These are phyloP conservation scores for Amphipoea oculea DNA, from an alignment of 2,888 invertebrate genomes.

Conservation along the genomic window DNA sequence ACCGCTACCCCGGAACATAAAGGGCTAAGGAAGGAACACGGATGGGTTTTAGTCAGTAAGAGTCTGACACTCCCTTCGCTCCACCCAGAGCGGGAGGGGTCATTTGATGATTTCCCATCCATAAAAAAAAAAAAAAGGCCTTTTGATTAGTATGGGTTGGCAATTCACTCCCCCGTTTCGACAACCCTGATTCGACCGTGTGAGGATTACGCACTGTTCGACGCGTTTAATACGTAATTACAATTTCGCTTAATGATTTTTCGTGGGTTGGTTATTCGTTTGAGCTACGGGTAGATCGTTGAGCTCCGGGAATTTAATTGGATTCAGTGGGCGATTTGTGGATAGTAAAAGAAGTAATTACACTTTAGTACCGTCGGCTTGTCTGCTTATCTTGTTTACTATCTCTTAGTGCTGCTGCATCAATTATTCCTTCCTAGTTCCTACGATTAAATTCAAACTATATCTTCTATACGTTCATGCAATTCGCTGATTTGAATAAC, in stretches of 20 bases:
- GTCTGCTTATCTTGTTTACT: slow-evolving; percentile 14
- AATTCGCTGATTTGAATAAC: background rate
- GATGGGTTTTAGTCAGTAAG: no score
- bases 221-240: slow-evolving; percentile 68
- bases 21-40: no score
- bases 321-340: slow-evolving; percentile 39
- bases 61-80: no score
- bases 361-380: slow-evolving; percentile 16
- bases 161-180: slow-evolving; percentile 80
- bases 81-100: no score
- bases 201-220: slow-evolving; percentile 68
- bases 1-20: no score
- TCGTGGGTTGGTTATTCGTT: slow-evolving; percentile 56
- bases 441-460: background rate
- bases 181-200: slow-evolving; percentile 65
- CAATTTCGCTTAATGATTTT: slow-evolving; percentile 68
- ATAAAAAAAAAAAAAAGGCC: no score
- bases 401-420: background rate
- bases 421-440: background rate
- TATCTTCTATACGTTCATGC: background rate
- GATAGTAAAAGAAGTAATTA: slow-evolving; percentile 35
- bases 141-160: slow-evolving; percentile 72
- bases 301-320: slow-evolving; percentile 46
- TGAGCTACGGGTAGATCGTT: slow-evolving; percentile 32
- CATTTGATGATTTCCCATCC: no score